phyloP scores from a whole-genome alignment of 2,113 vertebrate genomes.

The Myiagra hebetior region DNA sequence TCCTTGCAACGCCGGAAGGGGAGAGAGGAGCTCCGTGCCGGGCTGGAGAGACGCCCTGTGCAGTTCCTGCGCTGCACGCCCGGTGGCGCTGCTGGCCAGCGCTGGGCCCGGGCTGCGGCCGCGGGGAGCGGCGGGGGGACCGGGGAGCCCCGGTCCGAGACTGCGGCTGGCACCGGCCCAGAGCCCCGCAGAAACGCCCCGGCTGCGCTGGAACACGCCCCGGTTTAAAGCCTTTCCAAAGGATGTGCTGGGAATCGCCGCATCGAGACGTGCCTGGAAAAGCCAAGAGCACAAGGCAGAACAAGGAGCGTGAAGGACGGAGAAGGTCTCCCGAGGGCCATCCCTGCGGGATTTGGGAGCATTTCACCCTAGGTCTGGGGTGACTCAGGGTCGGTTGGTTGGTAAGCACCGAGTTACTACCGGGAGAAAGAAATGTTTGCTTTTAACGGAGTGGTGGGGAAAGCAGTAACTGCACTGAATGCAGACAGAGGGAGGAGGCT shows the following conservation, averaged over 20 bases:
- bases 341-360: neutral
- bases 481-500: neutral
- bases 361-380: neutral
- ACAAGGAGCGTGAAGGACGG: neutral
- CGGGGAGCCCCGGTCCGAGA: accelerated
- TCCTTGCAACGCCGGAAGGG: accelerated
- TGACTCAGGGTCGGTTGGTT: neutral
- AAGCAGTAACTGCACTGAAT: neutral
- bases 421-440: neutral
- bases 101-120: accelerated
- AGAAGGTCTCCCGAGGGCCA: accelerated
- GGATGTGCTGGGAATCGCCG: neutral
- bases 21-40: accelerated
- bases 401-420: neutral
- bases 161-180: neutral
- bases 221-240: neutral
- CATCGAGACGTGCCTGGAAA: neutral
- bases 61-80: neutral
- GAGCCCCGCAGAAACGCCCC: neutral
- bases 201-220: neutral
- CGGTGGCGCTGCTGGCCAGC: neutral
- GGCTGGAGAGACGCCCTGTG: neutral
- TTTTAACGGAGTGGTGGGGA: neutral
- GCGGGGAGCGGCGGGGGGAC: neutral
- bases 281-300: neutral